These are phyloP conservation scores for Centropus bengalensis DNA, from an alignment of 2,113 vertebrate species.

Conservation along the genomic window DNA sequence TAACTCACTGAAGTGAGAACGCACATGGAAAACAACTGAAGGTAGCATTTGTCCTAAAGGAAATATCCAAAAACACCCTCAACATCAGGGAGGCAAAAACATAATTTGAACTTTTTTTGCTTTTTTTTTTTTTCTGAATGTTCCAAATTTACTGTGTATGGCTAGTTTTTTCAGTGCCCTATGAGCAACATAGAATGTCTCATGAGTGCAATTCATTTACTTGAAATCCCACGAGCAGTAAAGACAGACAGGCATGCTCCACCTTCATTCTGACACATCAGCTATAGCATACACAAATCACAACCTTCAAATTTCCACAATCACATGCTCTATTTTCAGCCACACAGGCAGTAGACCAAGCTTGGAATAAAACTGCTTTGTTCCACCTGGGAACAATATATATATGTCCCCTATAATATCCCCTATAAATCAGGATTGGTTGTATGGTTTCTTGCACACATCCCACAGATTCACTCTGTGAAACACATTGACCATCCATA, in stretches of 20 bases:
- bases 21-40: background rate
- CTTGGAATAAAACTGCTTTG: slow-evolving; percentile 38
- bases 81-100: background rate
- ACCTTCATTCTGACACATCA: background rate
- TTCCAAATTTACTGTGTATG: background rate
- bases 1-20: background rate
- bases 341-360: background rate
- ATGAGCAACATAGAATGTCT: background rate
- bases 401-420: background rate
- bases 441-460: slow-evolving; percentile 17
- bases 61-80: background rate
- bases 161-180: background rate
- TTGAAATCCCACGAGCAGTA: background rate
- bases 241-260: background rate
- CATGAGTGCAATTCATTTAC: background rate
- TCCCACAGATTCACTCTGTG: background rate
- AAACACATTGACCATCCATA: slow-evolving; percentile 29
- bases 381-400: background rate
- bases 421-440: slow-evolving; percentile 54
- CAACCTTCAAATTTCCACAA: background rate
- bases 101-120: background rate
- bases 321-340: slow-evolving; percentile 23
- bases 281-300: background rate
- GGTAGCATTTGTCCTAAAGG: background rate
- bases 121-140: background rate